Conservation (phyloP, 2,113 vertebrate genomes). For the Pollachius pollachius region DNA sequence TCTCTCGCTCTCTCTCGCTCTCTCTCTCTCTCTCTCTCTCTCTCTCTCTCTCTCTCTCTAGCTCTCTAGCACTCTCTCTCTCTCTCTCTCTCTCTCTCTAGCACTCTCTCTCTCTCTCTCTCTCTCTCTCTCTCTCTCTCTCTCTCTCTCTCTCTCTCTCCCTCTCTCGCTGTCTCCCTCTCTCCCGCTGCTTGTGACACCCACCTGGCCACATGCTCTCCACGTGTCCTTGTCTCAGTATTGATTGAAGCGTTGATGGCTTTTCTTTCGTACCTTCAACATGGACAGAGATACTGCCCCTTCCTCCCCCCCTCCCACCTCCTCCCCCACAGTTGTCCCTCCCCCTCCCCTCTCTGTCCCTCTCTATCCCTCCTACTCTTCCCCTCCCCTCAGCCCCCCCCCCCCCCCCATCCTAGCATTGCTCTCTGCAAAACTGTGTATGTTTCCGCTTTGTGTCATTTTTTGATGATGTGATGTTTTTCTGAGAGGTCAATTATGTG, state of each 20-base stretch:
- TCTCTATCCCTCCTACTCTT: not conserved
- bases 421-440: too few relatives aligned
- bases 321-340: not conserved
- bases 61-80: too few relatives aligned
- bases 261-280: slow-evolving; percentile 43
- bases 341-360: slow-evolving; percentile 6
- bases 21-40: too few relatives aligned
- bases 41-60: not conserved
- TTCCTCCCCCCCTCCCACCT: slow-evolving; percentile 6
- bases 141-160: too few relatives aligned
- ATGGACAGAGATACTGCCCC: slow-evolving; percentile 12
- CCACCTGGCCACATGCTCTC: slow-evolving; percentile 17
- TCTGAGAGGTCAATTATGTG: too few relatives aligned
- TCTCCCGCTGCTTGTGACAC: slow-evolving; percentile 20
- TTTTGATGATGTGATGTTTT: slow-evolving; percentile 15
- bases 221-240: slow-evolving; percentile 48
- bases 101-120: not conserved
- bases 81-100: not conserved
- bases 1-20: too few relatives aligned
- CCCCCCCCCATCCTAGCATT: not conserved
- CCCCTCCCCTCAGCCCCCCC: not conserved
- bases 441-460: slow-evolving; percentile 1
- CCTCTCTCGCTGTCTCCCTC: not conserved
- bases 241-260: slow-evolving; percentile 55
- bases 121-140: too few relatives aligned